A percentile compares a stretch with the other conserved stretches of the same genome.
Evolutionary conservation across 37 sponge, comb jelly and placozoan species (phyloP).

Genomic region (Hormiphora californensis): DNA sequence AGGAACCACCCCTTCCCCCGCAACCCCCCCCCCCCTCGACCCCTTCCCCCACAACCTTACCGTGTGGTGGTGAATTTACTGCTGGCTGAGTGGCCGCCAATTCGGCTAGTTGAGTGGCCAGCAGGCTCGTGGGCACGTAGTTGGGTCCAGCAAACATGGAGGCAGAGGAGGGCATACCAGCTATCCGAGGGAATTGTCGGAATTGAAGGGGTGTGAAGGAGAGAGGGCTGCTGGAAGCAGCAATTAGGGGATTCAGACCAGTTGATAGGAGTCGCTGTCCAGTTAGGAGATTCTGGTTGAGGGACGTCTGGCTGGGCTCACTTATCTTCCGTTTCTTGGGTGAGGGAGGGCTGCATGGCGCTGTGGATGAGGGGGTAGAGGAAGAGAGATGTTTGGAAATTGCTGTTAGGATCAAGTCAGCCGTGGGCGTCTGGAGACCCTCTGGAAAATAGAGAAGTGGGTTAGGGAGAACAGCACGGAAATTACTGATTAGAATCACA

Average conservation of each 20-base stretch:
- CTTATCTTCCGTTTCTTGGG: background rate
- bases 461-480: too few relatives aligned
- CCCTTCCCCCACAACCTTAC: too few relatives aligned
- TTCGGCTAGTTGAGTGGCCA: background rate
- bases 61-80: too few relatives aligned
- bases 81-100: too few relatives aligned
- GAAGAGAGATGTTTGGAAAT: background rate
- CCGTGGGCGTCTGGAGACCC: background rate
- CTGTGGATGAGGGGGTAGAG: background rate
- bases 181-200: background rate
- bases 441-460: conserved; percentile 10
- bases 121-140: background rate
- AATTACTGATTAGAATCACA: too few relatives aligned
- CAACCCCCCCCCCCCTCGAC: too few relatives aligned
- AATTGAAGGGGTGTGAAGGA: background rate
- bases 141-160: background rate
- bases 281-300: background rate
- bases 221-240: background rate
- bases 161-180: background rate
- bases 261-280: background rate
- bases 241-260: background rate
- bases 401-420: background rate
- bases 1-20: too few relatives aligned
- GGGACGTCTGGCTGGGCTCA: background rate
- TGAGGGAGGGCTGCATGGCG: background rate